Evolutionary conservation across 92 coral and sea anemone species (phyloP).

Genomic region (Phymanthus crucifer): DNA sequence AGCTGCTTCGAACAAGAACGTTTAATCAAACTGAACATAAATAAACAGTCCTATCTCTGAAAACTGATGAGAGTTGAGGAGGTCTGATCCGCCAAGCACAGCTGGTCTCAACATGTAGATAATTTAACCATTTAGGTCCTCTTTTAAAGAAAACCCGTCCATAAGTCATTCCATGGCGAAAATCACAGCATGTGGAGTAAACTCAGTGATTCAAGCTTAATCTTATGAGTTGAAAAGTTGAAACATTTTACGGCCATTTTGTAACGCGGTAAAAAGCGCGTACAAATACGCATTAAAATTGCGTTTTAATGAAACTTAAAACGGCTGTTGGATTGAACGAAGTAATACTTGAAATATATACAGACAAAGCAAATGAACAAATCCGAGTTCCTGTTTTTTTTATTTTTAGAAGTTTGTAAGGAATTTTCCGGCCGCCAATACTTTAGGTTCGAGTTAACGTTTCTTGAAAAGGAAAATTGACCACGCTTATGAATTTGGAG

Average conservation of each 20-base stretch:
- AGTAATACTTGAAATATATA: constrained; percentile 2
- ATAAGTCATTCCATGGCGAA: not conserved
- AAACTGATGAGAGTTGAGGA: constrained; percentile 18
- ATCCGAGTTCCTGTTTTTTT: not conserved
- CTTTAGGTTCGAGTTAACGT: no score
- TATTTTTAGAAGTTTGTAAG: not conserved
- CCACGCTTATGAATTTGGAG: not conserved
- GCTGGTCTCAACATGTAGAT: constrained; percentile 15
- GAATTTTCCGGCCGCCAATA: not conserved
- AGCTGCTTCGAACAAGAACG: constrained; percentile 34
- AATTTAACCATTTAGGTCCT: constrained; percentile 19
- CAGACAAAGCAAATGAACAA: not conserved
- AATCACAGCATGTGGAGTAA: constrained; percentile 16
- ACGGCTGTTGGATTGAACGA: not conserved
- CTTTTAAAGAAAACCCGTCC: not conserved
- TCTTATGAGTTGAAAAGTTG: not conserved
- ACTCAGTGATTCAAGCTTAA: not conserved
- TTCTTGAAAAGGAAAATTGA: not conserved
- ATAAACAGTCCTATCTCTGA: constrained; percentile 23
- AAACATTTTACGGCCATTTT: not conserved
- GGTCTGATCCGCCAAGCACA: constrained; percentile 8
- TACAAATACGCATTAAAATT: not conserved
- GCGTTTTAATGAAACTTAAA: not conserved
- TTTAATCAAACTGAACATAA: constrained; percentile 37
- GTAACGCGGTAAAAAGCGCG: not conserved